Conservation (phyloP, 2,888 invertebrate species). For the Pristionchus mayeri region DNA sequence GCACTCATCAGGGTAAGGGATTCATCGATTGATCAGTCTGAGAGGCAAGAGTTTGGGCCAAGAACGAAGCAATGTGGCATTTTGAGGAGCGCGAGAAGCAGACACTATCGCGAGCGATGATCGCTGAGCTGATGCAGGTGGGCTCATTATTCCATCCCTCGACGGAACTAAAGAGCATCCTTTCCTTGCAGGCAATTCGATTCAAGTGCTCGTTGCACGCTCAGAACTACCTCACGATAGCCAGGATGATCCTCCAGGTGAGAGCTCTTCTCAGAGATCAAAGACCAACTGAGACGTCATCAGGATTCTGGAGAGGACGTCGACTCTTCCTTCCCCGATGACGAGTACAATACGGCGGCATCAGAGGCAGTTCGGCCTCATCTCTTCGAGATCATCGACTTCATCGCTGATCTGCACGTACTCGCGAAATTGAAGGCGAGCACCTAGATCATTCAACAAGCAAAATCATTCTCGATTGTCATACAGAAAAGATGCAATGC, state of each 20-base stretch:
- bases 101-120: constrained; percentile 90
- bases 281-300: constrained; percentile 60
- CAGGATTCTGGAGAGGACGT: constrained; percentile 56
- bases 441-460: not conserved
- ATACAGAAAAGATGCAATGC: too few relatives aligned
- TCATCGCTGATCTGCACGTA: constrained; percentile 95
- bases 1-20: constrained; percentile 82
- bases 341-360: constrained; percentile 84
- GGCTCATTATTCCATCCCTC: not conserved
- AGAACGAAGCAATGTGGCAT: not conserved
- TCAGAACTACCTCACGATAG: constrained; percentile 91
- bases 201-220: constrained; percentile 95
- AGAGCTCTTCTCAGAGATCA: not conserved
- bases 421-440: constrained; percentile 93
- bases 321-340: constrained; percentile 58
- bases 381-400: constrained; percentile 92
- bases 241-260: constrained; percentile 81
- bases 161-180: not conserved
- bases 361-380: constrained; percentile 94
- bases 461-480: not conserved
- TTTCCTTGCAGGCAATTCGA: constrained; percentile 84
- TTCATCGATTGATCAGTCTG: not conserved
- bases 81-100: constrained; percentile 91
- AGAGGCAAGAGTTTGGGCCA: not conserved
- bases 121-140: constrained; percentile 88